These are phyloP conservation scores for Bufo gargarizans DNA, from an alignment of 2,113 vertebrate genomes.

Conservation along the genomic window DNA sequence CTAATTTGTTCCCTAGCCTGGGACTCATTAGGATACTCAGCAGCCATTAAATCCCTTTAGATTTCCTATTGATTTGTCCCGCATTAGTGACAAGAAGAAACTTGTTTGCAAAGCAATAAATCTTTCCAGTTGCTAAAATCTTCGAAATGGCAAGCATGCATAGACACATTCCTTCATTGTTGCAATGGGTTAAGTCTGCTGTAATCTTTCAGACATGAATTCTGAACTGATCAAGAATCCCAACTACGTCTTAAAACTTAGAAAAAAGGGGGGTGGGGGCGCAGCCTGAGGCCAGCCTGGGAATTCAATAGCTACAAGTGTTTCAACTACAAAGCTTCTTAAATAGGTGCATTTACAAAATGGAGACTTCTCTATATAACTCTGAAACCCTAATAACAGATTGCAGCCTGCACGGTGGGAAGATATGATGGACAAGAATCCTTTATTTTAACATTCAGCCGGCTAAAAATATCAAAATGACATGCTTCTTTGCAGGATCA, in stretches of 20 bases:
- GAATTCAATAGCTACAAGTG: conserved; percentile 66
- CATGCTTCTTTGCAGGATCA: conserved; percentile 36
- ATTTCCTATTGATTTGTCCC: conserved; percentile 45
- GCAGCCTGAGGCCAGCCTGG: conserved; percentile 59
- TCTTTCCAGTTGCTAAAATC: conserved; percentile 35
- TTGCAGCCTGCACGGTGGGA: not conserved
- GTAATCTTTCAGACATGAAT: not conserved
- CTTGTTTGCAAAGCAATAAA: conserved; percentile 54
- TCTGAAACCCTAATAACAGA: conserved; percentile 48
- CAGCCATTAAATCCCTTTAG: conserved; percentile 40
- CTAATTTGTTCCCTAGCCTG: conserved; percentile 48
- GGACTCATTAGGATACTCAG: conserved; percentile 45
- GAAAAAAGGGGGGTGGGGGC: not conserved
- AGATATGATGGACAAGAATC: conserved; percentile 37
- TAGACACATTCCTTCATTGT: conserved; percentile 47
- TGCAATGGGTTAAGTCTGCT: conserved; percentile 25
- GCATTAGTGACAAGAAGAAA: conserved; percentile 46
- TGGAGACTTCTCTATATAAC: not conserved
- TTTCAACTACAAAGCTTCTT: conserved; percentile 57
- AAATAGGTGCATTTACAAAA: conserved; percentile 56
- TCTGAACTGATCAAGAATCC: conserved; percentile 25
- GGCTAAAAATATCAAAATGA: conserved; percentile 66
- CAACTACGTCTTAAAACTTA: conserved; percentile 44
- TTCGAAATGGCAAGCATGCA: conserved; percentile 28
- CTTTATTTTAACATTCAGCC: conserved; percentile 61